Conservation (phyloP, 2,113 vertebrate species). For the Malaclemys terrapin region DNA sequence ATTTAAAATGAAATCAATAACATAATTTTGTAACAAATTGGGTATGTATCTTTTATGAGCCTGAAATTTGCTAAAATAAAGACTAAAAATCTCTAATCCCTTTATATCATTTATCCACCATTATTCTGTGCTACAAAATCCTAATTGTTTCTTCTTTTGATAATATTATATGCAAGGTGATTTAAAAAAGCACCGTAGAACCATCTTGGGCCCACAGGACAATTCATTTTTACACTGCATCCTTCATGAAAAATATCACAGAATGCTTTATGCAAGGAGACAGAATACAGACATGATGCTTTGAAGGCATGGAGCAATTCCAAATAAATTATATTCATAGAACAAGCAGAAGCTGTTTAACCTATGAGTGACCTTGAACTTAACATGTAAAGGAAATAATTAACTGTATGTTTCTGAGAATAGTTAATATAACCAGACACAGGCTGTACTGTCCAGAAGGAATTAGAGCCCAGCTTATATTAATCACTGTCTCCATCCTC, state of each 20-base stretch:
- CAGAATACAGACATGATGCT: neutral
- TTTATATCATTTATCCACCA: neutral
- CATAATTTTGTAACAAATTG: neutral
- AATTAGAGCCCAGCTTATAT: slow-evolving; percentile 70
- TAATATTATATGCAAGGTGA: neutral
- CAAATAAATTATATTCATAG: slow-evolving; percentile 21
- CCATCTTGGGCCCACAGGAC: neutral
- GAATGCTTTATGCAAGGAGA: neutral
- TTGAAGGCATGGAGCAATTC: neutral
- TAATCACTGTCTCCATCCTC: slow-evolving; percentile 60
- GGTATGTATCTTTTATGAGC: neutral
- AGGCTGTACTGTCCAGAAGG: slow-evolving; percentile 34
- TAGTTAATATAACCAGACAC: slow-evolving; percentile 61
- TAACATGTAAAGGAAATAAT: slow-evolving; percentile 54
- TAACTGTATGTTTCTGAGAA: slow-evolving; percentile 62
- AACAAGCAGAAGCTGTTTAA: neutral
- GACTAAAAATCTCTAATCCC: neutral
- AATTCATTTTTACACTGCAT: neutral
- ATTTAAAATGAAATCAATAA: neutral
- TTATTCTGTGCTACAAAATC: neutral
- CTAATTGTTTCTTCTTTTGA: neutral
- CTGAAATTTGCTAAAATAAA: neutral
- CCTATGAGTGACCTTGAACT: slow-evolving; percentile 57
- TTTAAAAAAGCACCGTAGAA: neutral
- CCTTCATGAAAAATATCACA: neutral